Evolutionary conservation across 2,888 invertebrate species (phyloP).

Genomic region (Gortyna flavago): DNA sequence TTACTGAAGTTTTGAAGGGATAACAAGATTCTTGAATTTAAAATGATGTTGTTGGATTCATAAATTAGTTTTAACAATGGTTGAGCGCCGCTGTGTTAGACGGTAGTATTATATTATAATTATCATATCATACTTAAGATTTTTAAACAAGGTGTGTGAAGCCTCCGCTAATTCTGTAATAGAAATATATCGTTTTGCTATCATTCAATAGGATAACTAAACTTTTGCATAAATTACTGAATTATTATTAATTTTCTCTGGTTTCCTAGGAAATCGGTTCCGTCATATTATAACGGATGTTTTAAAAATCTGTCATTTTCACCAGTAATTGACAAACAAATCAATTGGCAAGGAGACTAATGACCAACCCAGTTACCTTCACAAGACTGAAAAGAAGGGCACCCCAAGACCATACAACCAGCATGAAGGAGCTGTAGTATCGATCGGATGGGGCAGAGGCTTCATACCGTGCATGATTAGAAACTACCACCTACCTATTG

Average conservation of each 20-base stretch:
- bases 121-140: conserved; percentile 12
- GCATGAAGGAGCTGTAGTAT: too few species aligned
- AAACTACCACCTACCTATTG: too few species aligned
- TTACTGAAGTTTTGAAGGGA: neutral
- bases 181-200: neutral
- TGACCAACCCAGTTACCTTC: too few species aligned
- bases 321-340: neutral
- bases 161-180: conserved; percentile 9
- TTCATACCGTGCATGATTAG: too few species aligned
- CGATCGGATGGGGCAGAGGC: too few species aligned
- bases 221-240: neutral
- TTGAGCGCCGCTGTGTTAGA: conserved; percentile 41
- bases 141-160: conserved; percentile 35
- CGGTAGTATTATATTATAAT: conserved; percentile 27
- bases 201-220: neutral
- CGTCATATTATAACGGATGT: neutral
- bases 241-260: neutral
- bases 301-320: too few species aligned
- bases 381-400: too few species aligned
- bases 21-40: neutral
- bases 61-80: conserved; percentile 17
- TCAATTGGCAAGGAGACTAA: too few species aligned
- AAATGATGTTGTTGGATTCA: neutral
- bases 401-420: too few species aligned
- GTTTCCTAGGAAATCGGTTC: neutral